These are phyloP conservation scores for Spea bombifrons DNA, from an alignment of 2,113 vertebrate species.

Conservation along the genomic window DNA sequence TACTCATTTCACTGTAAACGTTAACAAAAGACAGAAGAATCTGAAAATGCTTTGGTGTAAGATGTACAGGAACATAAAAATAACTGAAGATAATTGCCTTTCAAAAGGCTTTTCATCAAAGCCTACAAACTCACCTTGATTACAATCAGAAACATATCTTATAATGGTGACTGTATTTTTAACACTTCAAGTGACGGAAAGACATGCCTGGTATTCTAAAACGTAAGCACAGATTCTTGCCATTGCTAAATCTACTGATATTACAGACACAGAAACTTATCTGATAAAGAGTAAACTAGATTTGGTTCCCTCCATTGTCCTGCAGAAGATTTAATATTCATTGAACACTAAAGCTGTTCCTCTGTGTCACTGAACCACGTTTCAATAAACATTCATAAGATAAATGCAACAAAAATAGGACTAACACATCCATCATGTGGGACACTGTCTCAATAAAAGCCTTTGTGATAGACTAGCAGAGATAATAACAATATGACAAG, in stretches of 20 bases:
- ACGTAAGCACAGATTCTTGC: neutral
- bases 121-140: slow-evolving; percentile 11
- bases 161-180: neutral
- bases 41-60: neutral
- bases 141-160: slow-evolving; percentile 20
- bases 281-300: no score
- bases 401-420: no score
- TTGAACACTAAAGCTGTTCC: no score
- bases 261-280: no score
- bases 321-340: no score
- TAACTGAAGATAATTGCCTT: slow-evolving; percentile 14
- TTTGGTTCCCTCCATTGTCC: no score
- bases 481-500: no score
- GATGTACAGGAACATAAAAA: slow-evolving; percentile 18
- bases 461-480: no score
- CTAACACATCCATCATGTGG: no score
- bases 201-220: neutral
- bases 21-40: slow-evolving; percentile 16
- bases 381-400: no score
- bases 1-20: slow-evolving; percentile 23
- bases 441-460: no score
- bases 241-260: neutral
- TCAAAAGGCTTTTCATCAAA: slow-evolving; percentile 30
- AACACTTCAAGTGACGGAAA: neutral
- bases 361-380: no score